These are phyloP conservation scores for Mionectes macconnelli DNA, from an alignment of 2,113 vertebrate genomes.

Conservation along the genomic window DNA sequence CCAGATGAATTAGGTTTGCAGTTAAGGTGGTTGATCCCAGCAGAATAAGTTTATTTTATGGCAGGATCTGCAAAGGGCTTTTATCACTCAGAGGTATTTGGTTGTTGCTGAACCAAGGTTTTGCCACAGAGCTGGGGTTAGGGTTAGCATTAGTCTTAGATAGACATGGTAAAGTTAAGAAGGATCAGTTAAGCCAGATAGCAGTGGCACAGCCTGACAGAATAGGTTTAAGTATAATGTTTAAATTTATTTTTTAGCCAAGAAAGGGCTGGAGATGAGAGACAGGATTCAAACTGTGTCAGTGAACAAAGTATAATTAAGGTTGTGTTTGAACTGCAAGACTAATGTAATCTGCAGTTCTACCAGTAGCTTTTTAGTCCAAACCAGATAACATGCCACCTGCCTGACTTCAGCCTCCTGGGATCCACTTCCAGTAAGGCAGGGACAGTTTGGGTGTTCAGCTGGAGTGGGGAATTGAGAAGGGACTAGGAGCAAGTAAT, in stretches of 20 bases:
- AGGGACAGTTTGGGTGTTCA: not conserved
- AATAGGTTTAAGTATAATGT: not conserved
- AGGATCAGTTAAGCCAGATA: not conserved
- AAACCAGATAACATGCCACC: not conserved
- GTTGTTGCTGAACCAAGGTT: not conserved
- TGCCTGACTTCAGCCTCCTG: not conserved
- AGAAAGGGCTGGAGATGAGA: not conserved
- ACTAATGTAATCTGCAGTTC: not conserved
- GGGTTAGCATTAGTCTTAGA: not conserved
- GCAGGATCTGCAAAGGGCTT: not conserved
- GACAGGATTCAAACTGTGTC: not conserved
- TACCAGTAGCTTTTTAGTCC: not conserved
- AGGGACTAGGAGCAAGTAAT: not conserved
- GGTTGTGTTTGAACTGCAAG: not conserved
- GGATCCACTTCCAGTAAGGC: not conserved
- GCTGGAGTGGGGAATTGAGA: not conserved
- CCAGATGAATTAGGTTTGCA: not conserved
- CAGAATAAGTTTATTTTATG: not conserved
- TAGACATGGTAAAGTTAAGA: not conserved
- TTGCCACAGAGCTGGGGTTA: not conserved
- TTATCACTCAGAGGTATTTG: not conserved
- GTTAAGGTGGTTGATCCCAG: not conserved
- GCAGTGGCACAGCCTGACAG: not conserved
- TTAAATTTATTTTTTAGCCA: not conserved
- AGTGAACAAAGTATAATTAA: not conserved